Evolutionary conservation across 2,888 invertebrate genomes (phyloP), one percentile per base, ranked within the genome.

Genomic region (Notodonta ziczac): DNA sequence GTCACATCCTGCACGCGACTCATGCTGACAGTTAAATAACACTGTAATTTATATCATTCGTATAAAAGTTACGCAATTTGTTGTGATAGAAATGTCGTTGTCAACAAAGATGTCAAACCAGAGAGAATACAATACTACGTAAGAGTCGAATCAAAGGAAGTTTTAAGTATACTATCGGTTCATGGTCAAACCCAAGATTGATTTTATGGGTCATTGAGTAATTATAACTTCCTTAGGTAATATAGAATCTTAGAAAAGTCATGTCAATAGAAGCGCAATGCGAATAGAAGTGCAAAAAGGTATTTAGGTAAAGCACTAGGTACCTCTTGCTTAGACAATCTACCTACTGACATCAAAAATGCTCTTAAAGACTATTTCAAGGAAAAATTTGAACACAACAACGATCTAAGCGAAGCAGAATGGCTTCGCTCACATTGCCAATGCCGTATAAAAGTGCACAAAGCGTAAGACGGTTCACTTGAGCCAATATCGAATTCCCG

Each of bases 401-500:
- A 42, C 42, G 80, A 82, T 82, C 74, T 70, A 67, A 77, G 78
- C 76, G 70, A 67, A 74, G 76, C 75, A 72, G 74, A 83, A 81
- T 81, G 80, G 82, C 80, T 78, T 80, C 79, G 77, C 73, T 77
- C 80, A 77, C 76, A 76, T 78, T 82, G 83, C 84, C 83, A 86
- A 87, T 83, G 73, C 85, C 82, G 83, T 78, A 85, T 83, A 85
- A 84, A 85, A 87, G 84, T 87, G 85, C 84, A 86, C 86, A 83
- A 84, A 83, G 80, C 81, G 73, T 67, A 65, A 73, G 78, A 77
- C 79, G 85, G 82, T 83, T 82, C 86, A 85, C 84, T 88, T 83
- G 81, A 81, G 75, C 82, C 85, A 86, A 87, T 88, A 88, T 88
- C 83, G 83, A 87, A 86, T 86, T 86, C 82, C 82, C 77, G 76